Base-by-base conservation (phyloP, 2,888 invertebrate genomes). In the Monochamus alternatus region DNA sequence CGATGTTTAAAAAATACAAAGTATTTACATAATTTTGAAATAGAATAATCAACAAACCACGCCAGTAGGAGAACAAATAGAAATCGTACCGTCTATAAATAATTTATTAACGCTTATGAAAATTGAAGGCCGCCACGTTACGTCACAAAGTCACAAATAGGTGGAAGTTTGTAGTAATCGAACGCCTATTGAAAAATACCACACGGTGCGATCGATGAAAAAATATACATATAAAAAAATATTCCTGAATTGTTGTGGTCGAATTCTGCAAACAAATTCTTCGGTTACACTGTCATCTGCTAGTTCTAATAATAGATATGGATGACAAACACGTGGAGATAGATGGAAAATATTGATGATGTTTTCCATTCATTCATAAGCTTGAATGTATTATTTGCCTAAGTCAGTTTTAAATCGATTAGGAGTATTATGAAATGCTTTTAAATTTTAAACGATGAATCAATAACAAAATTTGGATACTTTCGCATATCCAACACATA, bases 61-160 rank as follows among this genome's bases (percentile, higher is more conserved):
- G 58, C 22, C 12, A 60, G 47, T 51, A 69, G 12, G n/a, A 58
- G 14, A 47, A 47, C 55, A 59, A 58, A 31, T 66, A 8, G 38
- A 38, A 38, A 38, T 38, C 38, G 38, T 38, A 38, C 38, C 38
- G 51, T 52, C 63, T 38, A 59, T 74, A 52, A 62, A 74, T 74
- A 68, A 68, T 74, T 68, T 62, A 62, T 74, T 30, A 66, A 14
- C 55, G 31, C 9, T 74, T 68, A 74, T 60, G 63, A 63, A 30
- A 62, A 68, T 44, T 43, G 74, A 74, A 74, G 74, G 74, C n/a
- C 67, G 68, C 63, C 63, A 43, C 63, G 47, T 74, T 74, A 74
- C 74, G 63, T 74, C 68, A 74, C 58, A 43, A 44, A 68, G 63
- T 68, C 68, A 55, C 64, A 72, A 52, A 63, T 70, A 71, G 4